Conservation (phyloP, 2,888 invertebrate genomes). For the Thysanoteuthis rhombus region DNA sequence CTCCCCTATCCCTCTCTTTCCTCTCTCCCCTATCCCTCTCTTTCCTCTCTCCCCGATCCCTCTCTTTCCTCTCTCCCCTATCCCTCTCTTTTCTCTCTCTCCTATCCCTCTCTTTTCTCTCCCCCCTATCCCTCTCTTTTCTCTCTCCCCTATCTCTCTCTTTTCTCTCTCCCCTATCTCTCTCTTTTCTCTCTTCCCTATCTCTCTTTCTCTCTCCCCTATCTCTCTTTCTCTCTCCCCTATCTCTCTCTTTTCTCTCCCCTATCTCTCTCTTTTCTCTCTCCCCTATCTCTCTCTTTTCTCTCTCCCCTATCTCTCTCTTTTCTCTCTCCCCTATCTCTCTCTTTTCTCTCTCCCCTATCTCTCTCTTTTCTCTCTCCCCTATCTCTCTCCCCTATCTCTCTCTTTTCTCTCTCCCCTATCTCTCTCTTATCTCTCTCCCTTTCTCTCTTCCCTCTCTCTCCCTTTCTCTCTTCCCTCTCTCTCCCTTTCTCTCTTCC, state of each 20-base stretch:
- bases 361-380: too few relatives aligned
- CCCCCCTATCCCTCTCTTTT: neutral
- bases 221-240: too few relatives aligned
- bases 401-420: too few relatives aligned
- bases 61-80: neutral
- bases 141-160: neutral
- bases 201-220: too few relatives aligned
- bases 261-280: neutral
- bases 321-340: neutral
- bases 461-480: neutral
- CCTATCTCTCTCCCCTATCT: too few relatives aligned
- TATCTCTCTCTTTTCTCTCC: too few relatives aligned
- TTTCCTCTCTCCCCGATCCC: neutral
- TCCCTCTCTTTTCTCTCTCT: accelerated
- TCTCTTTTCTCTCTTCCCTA: too few relatives aligned
- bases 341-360: neutral
- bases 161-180: too few relatives aligned
- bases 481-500: neutral
- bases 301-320: neutral
- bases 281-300: accelerated
- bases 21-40: too few relatives aligned
- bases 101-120: neutral
- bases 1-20: neutral
- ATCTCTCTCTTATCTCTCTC: neutral
- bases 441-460: too few relatives aligned